Evolutionary conservation across 2,113 vertebrate species (phyloP), one percentile per base, ranked within the genome.

Genomic region (Proteles cristata): DNA sequence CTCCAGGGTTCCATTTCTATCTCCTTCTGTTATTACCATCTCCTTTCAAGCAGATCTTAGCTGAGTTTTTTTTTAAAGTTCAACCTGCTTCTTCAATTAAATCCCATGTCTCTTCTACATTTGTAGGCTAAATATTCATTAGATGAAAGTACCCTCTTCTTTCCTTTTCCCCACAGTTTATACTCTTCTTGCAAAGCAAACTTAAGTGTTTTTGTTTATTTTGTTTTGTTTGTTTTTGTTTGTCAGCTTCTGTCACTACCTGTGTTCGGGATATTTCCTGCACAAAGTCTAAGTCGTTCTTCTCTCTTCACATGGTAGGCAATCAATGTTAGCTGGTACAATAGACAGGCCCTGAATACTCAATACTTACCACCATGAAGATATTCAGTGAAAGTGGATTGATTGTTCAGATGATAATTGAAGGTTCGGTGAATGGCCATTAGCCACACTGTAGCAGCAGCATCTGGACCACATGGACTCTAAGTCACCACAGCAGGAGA

Each of bases 41-140:
- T 97, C 14, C 63, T 90, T 88, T 92, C n/a, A 73, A 90, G 63
- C 61, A 94, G 81, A 80, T 87, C 94, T 86, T 90, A 87, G 26
- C 53, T 61, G 63, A 96, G 45, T 26, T 97, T 89, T 61, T 61
- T 79, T 90, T 73, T 84, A 93, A 97, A 97, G 89, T 94, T 94
- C 92, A 96, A 94, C 85, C 21, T 96, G 69, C 63, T 94, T 96
- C 96, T 94, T 93, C 89, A 93, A 48, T 94, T 90, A 94, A 55
- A 96, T 93, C 14, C 65, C n/a, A 66, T 80, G 90, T 81, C 33
- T 58, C 48, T 50, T 83, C 89, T 68, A 74, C 35, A 84, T 68
- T 83, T 76, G 1, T 89, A 58, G 17, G 26, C 61, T 83, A 83
- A 90, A 63, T 92, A 90, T 11, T 87, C 45, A 53, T 39, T 55